These are phyloP conservation scores for Semaprochilodus insignis DNA, from an alignment of 2,797 vertebrate genomes.

Conservation along the genomic window DNA sequence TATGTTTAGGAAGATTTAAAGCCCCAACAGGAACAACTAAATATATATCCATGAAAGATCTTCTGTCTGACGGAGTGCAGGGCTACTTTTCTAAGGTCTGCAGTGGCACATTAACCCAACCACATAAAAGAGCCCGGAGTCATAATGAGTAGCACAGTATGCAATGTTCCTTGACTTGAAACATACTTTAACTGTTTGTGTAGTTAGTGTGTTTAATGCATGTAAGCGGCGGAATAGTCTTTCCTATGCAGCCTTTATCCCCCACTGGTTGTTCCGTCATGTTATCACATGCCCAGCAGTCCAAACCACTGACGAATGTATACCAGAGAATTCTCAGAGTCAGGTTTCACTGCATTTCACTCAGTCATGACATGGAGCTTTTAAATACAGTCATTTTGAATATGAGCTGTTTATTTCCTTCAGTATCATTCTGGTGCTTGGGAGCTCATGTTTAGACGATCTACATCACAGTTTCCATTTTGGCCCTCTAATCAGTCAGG, in stretches of 20 bases:
- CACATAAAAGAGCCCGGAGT: not conserved
- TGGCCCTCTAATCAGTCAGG: not conserved
- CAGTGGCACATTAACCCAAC: not conserved
- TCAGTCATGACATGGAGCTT: not conserved
- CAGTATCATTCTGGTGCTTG: not conserved
- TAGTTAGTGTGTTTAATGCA: not conserved
- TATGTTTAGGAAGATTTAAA: not conserved
- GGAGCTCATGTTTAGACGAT: not conserved
- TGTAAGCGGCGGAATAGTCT: too few species aligned
- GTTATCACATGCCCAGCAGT: conserved; percentile 52
- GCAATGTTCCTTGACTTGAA: too few species aligned
- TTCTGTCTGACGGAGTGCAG: not conserved
- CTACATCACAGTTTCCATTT: not conserved
- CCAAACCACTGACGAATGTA: conserved; percentile 46
- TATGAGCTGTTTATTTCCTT: not conserved
- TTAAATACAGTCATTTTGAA: not conserved
- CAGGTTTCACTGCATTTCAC: not conserved
- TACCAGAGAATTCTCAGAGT: conserved; percentile 47
- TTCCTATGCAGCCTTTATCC: not conserved
- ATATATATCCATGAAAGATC: not conserved
- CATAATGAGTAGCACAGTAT: not conserved
- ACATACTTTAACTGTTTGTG: not conserved
- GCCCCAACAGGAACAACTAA: not conserved
- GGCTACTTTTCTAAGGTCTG: not conserved
- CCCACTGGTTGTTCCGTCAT: conserved; percentile 32